Conservation (phyloP, 1,140 invertebrate species). For the Gerris buenoi region DNA sequence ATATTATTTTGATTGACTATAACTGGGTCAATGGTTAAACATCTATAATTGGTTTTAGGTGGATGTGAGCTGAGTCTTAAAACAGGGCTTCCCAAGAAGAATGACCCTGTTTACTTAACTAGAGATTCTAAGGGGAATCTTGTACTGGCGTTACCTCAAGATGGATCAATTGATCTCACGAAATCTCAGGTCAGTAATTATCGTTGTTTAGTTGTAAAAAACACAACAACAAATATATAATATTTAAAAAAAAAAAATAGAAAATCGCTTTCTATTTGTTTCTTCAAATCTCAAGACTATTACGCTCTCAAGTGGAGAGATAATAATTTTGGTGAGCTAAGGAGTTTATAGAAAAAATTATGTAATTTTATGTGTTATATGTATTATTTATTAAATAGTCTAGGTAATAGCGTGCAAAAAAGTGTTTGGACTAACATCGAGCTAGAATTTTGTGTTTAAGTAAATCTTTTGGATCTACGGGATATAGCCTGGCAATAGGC, state of each 20-base stretch:
- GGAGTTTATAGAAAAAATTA: too few relatives aligned
- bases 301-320: background rate
- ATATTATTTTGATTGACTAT: too few relatives aligned
- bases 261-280: background rate
- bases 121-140: background rate
- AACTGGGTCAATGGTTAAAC: too few relatives aligned
- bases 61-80: background rate
- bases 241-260: background rate
- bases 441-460: too few relatives aligned
- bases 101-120: slow-evolving; percentile 12
- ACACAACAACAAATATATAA: background rate
- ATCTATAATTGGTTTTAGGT: background rate
- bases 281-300: background rate
- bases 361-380: too few relatives aligned
- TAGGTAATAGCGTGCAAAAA: too few relatives aligned
- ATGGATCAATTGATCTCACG: background rate
- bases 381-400: too few relatives aligned
- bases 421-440: too few relatives aligned
- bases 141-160: background rate
- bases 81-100: background rate
- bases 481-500: too few relatives aligned
- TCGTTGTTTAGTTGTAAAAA: slow-evolving; percentile 4
- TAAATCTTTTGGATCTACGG: too few relatives aligned
- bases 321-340: too few relatives aligned
- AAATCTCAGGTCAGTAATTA: background rate